Evolutionary conservation across 2,797 vertebrate species (phyloP).

Genomic region (Clarias platycephalus): DNA sequence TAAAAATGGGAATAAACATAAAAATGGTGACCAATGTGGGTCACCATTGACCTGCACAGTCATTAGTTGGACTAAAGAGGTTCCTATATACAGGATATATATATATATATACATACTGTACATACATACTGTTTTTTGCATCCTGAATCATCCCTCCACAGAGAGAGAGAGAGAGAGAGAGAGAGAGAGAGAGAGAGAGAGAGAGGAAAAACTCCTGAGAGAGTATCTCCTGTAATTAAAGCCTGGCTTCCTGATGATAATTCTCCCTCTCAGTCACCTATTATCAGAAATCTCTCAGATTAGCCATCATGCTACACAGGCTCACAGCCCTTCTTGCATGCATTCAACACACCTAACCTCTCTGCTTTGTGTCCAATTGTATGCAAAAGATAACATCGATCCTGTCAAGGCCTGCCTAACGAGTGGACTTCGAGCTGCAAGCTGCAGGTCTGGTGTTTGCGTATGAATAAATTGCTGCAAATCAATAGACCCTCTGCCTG

Average conservation of each 20-base stretch:
- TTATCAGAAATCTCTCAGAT: conserved; percentile 63
- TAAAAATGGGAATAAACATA: too few species aligned
- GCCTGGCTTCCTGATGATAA: conserved; percentile 65
- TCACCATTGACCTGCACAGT: too few species aligned
- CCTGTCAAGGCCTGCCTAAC: conserved; percentile 58
- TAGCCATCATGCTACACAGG: conserved; percentile 57
- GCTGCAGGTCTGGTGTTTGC: conserved; percentile 33
- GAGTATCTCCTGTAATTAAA: conserved; percentile 57
- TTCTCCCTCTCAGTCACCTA: conserved; percentile 69
- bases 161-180: too few species aligned
- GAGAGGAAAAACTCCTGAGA: too few species aligned
- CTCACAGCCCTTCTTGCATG: conserved; percentile 63
- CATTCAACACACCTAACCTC: conserved; percentile 69
- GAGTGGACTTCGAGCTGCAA: conserved; percentile 25
- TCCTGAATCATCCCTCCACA: neutral
- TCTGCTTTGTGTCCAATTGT: conserved; percentile 68
- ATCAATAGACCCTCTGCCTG: conserved; percentile 42
- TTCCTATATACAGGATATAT: too few species aligned
- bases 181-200: neutral
- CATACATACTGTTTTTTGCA: neutral
- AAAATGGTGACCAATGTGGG: too few species aligned
- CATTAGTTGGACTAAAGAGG: too few species aligned
- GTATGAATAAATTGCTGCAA: conserved; percentile 31
- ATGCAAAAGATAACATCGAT: conserved; percentile 68
- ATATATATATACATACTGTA: too few species aligned